phyloP scores from a whole-genome alignment of 2,113 vertebrate species.

The Hippocampus abdominalis region DNA sequence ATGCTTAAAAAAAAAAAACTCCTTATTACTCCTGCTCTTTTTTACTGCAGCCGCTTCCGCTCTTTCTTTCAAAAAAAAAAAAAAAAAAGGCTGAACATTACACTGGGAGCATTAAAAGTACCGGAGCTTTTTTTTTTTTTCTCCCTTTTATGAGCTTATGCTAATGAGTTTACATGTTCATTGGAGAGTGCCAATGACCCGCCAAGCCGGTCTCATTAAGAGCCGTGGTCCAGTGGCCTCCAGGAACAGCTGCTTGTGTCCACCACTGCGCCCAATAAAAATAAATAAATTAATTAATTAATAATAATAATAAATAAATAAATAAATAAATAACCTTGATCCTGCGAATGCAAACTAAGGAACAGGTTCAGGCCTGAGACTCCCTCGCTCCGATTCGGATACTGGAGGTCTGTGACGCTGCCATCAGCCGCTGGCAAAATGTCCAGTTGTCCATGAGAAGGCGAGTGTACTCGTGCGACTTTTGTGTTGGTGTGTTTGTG shows the following conservation, averaged over 20 bases:
- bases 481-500: constrained; percentile 19
- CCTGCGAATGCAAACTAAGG: constrained; percentile 9
- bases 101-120: constrained; percentile 13
- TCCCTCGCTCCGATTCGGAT: constrained; percentile 39
- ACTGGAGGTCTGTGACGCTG: constrained; percentile 42
- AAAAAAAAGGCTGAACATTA: background rate
- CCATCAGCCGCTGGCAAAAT: constrained; percentile 51
- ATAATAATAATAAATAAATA: no score
- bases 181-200: constrained; percentile 57
- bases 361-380: constrained; percentile 33
- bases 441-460: constrained; percentile 42
- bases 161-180: constrained; percentile 56
- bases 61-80: background rate
- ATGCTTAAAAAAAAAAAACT: background rate
- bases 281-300: no score
- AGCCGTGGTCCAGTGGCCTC: constrained; percentile 53
- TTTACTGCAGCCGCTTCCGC: background rate
- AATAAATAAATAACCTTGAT: no score
- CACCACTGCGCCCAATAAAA: constrained; percentile 1
- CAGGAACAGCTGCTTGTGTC: constrained; percentile 48
- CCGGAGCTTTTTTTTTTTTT: constrained; percentile 30
- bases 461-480: constrained; percentile 32
- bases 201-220: constrained; percentile 60
- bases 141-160: constrained; percentile 36
- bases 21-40: background rate